These are phyloP conservation scores for Meliscaeva auricollis DNA, from an alignment of 2,888 invertebrate species.

Conservation along the genomic window DNA sequence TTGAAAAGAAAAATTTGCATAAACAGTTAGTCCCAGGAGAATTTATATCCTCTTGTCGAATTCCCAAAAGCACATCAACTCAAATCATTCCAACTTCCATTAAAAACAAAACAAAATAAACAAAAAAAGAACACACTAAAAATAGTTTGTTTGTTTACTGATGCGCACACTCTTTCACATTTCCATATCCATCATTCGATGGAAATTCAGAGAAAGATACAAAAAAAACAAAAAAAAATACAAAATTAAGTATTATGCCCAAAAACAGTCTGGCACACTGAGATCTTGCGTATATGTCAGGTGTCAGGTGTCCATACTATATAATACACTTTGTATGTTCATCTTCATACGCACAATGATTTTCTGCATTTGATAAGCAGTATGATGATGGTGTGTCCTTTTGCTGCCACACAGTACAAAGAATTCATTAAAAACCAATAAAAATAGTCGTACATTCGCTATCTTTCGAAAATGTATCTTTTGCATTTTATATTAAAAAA, in stretches of 20 bases:
- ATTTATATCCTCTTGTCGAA: conserved; percentile 27
- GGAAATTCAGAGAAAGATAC: conserved; percentile 40
- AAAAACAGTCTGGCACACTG: conserved; percentile 57
- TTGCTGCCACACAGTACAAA: conserved; percentile 40
- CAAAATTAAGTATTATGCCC: conserved; percentile 33
- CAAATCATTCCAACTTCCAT: conserved; percentile 37
- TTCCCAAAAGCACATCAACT: conserved; percentile 48
- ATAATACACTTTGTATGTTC: not conserved
- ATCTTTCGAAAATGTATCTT: conserved; percentile 69
- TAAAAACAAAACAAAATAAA: conserved; percentile 27
- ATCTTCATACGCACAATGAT: conserved; percentile 30
- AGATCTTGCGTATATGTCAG: conserved; percentile 56
- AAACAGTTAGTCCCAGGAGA: conserved; percentile 60
- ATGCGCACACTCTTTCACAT: conserved; percentile 39
- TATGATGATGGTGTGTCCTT: conserved; percentile 17
- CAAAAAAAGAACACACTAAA: conserved; percentile 3
- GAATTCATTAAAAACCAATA: conserved; percentile 74
- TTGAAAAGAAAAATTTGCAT: conserved; percentile 39
- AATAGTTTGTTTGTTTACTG: not conserved
- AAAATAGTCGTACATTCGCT: conserved; percentile 52
- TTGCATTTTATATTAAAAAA: conserved; percentile 35
- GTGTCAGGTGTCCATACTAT: conserved; percentile 67
- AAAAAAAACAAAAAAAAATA: conserved; percentile 1
- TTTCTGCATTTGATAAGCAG: not conserved
- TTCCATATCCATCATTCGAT: conserved; percentile 62